Evolutionary conservation across 2,797 vertebrate species (phyloP), one percentile per base, ranked within the genome.

Genomic region (Decapterus maruadsi): DNA sequence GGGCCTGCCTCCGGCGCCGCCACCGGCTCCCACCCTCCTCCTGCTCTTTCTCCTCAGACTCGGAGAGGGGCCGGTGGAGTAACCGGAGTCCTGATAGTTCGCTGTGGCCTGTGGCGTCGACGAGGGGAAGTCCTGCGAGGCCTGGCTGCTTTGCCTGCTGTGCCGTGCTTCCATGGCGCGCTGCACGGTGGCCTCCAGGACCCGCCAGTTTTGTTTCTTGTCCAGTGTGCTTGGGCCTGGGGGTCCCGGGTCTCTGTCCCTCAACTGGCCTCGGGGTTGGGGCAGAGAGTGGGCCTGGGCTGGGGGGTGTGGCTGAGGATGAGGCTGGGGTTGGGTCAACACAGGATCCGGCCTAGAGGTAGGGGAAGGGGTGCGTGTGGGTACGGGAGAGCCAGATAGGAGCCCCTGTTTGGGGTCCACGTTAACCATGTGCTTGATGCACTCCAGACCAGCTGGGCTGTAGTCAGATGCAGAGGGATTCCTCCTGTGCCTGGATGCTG

Each of bases 351-450:
- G 91, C 45, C 84, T 91, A 57, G 87, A 80, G 36, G 75, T 85
- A 29, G 90, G 93, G 54, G 93, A 92, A 46, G 94, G 76, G 65
- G 90, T 72, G 4, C 90, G 90, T 0, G 88, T 90, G 68, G 95
- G 84, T 45, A 84, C 64, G 8, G 93, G 92, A 66, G 93, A 94
- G 40, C 84, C 58, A 8, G 94, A 80, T 9, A 90, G 74, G 16
- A 80, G 83, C 16, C 78, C 86, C 78, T 93, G 90, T 71, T 96
- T 96, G 60, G 94, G 93, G 70, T 97, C 96, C 55, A 97, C 87
- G 0, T 96, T 98, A 74, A 98, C 92, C 97, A 97, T 97, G 89
- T 98, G 97, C 86, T 96, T 97, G 87, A 97, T 97, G 84, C 96
- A 97, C 76, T 97, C 97, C 86, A 96, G 95, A 67, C 97, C 97